Conservation (phyloP, 1,140 invertebrate genomes). For the Coenobita brevimanus region DNA sequence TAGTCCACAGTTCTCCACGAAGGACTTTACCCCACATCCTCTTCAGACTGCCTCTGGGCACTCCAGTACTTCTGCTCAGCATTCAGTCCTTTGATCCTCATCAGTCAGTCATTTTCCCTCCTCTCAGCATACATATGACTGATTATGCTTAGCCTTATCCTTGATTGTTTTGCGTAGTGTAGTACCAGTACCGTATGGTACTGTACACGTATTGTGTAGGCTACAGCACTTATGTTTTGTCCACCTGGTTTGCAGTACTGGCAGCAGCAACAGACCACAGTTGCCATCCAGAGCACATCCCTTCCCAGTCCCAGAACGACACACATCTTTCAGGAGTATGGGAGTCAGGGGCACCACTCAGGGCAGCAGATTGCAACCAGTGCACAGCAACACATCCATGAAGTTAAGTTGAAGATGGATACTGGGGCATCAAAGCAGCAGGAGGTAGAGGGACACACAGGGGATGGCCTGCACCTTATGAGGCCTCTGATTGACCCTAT, state of each 20-base stretch:
- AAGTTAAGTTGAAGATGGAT: conserved; percentile 59
- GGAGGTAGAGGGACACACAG: conserved; percentile 50
- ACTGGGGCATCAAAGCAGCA: conserved; percentile 27
- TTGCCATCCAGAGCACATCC: conserved; percentile 49
- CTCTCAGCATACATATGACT: too few relatives aligned
- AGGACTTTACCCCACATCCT: too few relatives aligned
- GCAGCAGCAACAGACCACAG: conserved; percentile 56
- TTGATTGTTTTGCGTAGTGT: not conserved
- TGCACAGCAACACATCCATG: conserved; percentile 56
- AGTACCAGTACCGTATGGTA: not conserved
- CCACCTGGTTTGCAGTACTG: conserved; percentile 26
- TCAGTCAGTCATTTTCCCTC: too few relatives aligned
- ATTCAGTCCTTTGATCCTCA: too few relatives aligned
- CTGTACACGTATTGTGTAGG: not conserved
- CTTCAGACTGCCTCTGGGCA: too few relatives aligned
- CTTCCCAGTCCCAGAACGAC: conserved; percentile 54
- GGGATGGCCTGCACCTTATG: conserved; percentile 56
- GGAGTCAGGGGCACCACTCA: conserved; percentile 50
- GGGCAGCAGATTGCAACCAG: conserved; percentile 29
- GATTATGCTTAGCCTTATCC: not conserved
- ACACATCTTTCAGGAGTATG: conserved; percentile 56
- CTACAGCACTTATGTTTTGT: not conserved
- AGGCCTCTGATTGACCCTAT: conserved; percentile 58
- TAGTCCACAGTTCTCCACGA: too few relatives aligned
- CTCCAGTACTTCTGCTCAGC: too few relatives aligned